Percentiles rank a stretch among this genome's conserved stretches.
Evolutionary conservation across 2,113 vertebrate genomes (phyloP).

Genomic region (Camelus bactrianus): DNA sequence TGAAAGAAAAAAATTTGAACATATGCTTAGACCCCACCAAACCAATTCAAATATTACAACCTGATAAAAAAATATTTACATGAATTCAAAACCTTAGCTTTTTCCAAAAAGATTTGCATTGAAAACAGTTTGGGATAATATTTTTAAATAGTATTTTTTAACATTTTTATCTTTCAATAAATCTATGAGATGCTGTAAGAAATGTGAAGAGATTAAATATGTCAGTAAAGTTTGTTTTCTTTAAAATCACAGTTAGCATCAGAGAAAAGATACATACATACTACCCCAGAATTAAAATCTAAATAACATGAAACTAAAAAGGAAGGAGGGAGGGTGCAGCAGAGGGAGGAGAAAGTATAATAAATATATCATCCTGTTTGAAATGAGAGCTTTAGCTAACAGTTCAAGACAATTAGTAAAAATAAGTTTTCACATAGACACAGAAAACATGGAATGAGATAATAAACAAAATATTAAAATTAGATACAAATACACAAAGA

Average conservation of each 20-base stretch:
- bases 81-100: background rate
- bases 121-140: background rate
- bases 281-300: slow-evolving; percentile 17
- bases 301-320: background rate
- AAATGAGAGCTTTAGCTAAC: background rate
- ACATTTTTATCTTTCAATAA: slow-evolving; percentile 6
- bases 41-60: background rate
- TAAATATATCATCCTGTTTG: background rate
- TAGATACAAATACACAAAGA: background rate
- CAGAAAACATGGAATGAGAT: background rate
- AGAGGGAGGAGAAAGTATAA: background rate
- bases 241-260: background rate
- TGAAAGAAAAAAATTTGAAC: background rate
- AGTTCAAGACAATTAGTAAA: background rate
- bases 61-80: background rate
- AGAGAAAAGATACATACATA: background rate
- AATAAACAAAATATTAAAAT: slow-evolving; percentile 16
- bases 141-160: slow-evolving; percentile 22
- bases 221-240: slow-evolving; percentile 18
- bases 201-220: background rate
- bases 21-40: background rate
- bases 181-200: background rate
- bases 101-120: background rate
- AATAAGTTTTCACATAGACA: background rate
- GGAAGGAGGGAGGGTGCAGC: background rate